phyloP scores from a whole-genome alignment of 23 tunicate species.

The Styela plicata region DNA sequence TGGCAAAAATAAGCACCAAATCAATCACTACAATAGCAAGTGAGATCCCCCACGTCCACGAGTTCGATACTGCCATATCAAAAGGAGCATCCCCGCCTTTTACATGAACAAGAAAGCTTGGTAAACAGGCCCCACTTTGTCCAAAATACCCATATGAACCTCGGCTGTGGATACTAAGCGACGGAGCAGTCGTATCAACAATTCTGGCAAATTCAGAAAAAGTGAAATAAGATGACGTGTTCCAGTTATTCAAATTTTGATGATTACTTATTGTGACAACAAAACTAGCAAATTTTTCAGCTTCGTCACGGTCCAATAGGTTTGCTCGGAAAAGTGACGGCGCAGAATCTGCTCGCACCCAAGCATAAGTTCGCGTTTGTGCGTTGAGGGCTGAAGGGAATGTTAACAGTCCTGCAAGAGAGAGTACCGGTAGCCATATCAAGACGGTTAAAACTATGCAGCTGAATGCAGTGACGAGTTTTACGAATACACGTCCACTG shows the following conservation, averaged over 20 bases:
- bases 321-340: constrained; percentile 18
- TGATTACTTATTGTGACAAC: not conserved
- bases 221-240: not conserved
- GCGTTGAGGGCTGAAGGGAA: not conserved
- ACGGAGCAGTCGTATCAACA: not conserved
- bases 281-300: constrained; percentile 1
- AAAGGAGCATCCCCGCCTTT: constrained; percentile 21
- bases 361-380: constrained; percentile 15
- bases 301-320: constrained; percentile 4
- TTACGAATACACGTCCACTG: not conserved
- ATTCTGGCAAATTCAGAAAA: constrained; percentile 11
- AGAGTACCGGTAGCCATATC: constrained; percentile 8
- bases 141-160: constrained; percentile 19
- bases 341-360: constrained; percentile 5
- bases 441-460: not conserved
- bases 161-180: not conserved
- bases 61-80: constrained; percentile 31
- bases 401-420: not conserved
- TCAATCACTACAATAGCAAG: constrained; percentile 1
- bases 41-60: not conserved
- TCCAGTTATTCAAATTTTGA: not conserved
- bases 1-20: constrained; percentile 9
- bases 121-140: constrained; percentile 30
- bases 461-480: not conserved
- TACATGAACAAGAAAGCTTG: constrained; percentile 14